Evolutionary conservation across 2,113 vertebrate species (phyloP), one percentile per base, ranked within the genome.

Genomic region (Melanerpes formicivorus): DNA sequence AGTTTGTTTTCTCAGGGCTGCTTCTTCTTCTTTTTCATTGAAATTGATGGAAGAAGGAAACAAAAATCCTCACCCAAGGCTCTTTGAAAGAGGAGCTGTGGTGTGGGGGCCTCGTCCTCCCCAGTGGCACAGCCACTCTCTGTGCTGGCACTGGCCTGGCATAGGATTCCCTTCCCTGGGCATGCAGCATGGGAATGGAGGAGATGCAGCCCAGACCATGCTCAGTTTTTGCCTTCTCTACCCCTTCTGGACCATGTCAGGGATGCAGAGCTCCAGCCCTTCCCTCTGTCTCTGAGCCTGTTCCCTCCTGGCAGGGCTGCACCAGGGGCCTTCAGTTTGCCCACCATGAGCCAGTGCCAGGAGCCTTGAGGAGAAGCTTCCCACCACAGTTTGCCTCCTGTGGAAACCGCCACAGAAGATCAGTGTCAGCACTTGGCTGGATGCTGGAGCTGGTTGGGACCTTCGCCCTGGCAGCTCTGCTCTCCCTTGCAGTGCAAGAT

Each of bases 151-250:
- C n/a, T 5, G 2, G 5, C 25, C 14, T 2, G 37, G 3, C 58
- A 12, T 0, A 3, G 50, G 64, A 4, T 17, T n/a, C 48, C 26
- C 54, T 44, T 15, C 10, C 56, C 0, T 0, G 3, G 1, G 72
- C 7, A 1, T 0, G 6, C 29, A 19, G 30, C 4, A 0, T 0
- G 21, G 77, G 48, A 63, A 50, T 0, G 2, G 30, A 3, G 37
- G 10, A 46, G 26, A 5, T 1, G 3, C 60, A 70, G 21, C 52
- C n/a, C 5, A 2, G 23, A 44, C 10, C 14, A 16, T 0, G 3
- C 3, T 0, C 0, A 4, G 2, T 13, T 19, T n/a, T 62, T 6
- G 65, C 73, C 18, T 18, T 19, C 46, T 2, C 3, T 30, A 25
- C 30, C 42, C 1, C 25, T 48, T 14, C 50, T 11, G 58, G 48